phyloP scores from a whole-genome alignment of 1,140 invertebrate genomes.

The Trinorchestia longiramus region DNA sequence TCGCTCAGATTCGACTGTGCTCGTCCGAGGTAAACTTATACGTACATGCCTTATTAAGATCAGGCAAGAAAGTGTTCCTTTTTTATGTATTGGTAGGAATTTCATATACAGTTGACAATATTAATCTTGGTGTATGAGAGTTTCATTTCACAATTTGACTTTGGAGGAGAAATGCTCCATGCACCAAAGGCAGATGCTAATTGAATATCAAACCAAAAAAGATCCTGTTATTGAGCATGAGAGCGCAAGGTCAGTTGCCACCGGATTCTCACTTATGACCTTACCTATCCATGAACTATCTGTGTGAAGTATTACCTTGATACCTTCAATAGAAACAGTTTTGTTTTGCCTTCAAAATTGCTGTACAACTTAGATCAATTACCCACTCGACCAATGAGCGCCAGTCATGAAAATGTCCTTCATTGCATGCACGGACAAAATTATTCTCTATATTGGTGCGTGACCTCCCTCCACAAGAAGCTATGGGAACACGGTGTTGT shows the following conservation, averaged over 20 bases:
- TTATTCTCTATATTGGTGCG: conserved; percentile 29
- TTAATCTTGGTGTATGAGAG: neutral
- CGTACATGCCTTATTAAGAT: neutral
- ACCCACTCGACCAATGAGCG: neutral
- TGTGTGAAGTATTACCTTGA: neutral
- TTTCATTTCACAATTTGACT: neutral
- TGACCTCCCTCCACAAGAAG: conserved; percentile 5
- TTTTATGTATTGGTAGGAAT: neutral
- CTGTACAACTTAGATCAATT: neutral
- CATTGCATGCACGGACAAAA: conserved; percentile 13
- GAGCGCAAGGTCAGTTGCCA: neutral
- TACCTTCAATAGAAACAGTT: neutral
- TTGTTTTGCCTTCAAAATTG: neutral
- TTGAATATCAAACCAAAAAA: neutral
- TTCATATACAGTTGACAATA: neutral
- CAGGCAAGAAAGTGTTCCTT: neutral
- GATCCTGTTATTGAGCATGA: neutral
- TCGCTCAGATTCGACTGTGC: neutral
- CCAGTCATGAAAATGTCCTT: neutral
- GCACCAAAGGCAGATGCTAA: neutral
- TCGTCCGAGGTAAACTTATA: neutral
- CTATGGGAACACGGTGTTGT: conserved; percentile 21
- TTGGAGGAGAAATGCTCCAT: neutral
- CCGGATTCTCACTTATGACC: neutral
- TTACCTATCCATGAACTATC: neutral